These are phyloP conservation scores for Rhabdomys pumilio DNA, from an alignment of 2,797 vertebrate species.

Conservation along the genomic window DNA sequence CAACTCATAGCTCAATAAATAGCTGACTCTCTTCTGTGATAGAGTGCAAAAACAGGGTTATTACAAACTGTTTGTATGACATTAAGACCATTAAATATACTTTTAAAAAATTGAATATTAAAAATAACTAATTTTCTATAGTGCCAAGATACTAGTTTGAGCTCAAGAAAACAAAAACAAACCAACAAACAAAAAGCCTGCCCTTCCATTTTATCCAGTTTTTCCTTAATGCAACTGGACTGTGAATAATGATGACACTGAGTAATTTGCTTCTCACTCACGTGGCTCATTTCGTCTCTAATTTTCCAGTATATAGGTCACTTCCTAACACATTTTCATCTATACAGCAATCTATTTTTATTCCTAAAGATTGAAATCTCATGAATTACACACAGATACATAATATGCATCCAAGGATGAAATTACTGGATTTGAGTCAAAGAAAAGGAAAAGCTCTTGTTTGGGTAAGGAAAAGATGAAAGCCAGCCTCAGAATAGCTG, in stretches of 20 bases:
- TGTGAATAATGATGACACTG: neutral
- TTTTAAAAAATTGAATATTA: neutral
- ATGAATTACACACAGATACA: neutral
- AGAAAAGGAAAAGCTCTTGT: neutral
- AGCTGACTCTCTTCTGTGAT: neutral
- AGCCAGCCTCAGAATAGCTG: neutral
- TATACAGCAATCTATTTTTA: neutral
- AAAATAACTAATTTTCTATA: neutral
- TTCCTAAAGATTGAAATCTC: neutral
- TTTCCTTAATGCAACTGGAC: neutral
- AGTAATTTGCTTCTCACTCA: slow-evolving; percentile 3
- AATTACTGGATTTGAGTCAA: neutral
- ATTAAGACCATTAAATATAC: neutral
- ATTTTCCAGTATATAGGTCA: neutral
- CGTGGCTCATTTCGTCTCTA: neutral
- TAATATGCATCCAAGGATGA: neutral
- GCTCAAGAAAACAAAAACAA: neutral
- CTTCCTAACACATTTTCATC: neutral
- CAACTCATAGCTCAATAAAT: neutral
- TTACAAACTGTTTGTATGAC: neutral
- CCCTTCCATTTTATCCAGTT: neutral
- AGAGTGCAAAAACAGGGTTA: neutral
- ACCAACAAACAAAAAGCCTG: neutral
- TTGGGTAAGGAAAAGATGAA: neutral
- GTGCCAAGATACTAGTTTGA: neutral